These are phyloP conservation scores for Oryzias dopingdopingensis DNA, from an alignment of 2,797 vertebrate genomes.

Conservation along the genomic window DNA sequence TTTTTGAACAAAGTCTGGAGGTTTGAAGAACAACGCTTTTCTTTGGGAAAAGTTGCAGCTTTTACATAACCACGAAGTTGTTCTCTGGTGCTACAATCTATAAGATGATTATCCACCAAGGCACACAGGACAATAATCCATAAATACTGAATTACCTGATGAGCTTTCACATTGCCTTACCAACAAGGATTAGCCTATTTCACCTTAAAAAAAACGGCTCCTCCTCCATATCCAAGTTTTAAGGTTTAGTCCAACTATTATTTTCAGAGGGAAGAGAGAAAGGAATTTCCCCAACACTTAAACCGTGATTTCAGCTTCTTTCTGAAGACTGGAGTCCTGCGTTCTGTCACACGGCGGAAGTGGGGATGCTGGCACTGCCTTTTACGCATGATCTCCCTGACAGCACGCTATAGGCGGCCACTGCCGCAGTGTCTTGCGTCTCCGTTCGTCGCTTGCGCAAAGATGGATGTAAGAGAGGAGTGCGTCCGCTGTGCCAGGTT, in stretches of 20 bases:
- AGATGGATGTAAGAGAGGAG: slow-evolving; percentile 38
- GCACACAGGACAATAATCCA: neutral
- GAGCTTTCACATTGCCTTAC: neutral
- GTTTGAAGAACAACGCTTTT: too few relatives aligned
- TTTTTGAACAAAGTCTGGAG: too few relatives aligned
- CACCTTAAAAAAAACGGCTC: neutral
- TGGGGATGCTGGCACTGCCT: slow-evolving; percentile 2
- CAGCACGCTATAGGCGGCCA: neutral
- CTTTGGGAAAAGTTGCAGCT: neutral
- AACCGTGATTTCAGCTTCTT: neutral
- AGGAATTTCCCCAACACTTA: neutral
- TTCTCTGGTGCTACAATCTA: neutral
- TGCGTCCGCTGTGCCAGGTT: neutral
- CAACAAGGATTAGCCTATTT: too few relatives aligned
- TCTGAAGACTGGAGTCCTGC: neutral
- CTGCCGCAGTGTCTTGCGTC: slow-evolving; percentile 1
- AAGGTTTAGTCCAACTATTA: neutral
- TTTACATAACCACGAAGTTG: neutral
- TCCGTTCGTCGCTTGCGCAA: slow-evolving; percentile 11
- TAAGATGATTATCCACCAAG: slow-evolving; percentile 5
- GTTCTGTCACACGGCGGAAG: neutral
- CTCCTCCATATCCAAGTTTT: neutral
- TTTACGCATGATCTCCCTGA: slow-evolving; percentile 11
- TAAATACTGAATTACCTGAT: neutral
- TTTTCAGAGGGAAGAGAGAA: neutral